Conservation (phyloP, 1,140 invertebrate genomes). For the Antheraea pernyi region DNA sequence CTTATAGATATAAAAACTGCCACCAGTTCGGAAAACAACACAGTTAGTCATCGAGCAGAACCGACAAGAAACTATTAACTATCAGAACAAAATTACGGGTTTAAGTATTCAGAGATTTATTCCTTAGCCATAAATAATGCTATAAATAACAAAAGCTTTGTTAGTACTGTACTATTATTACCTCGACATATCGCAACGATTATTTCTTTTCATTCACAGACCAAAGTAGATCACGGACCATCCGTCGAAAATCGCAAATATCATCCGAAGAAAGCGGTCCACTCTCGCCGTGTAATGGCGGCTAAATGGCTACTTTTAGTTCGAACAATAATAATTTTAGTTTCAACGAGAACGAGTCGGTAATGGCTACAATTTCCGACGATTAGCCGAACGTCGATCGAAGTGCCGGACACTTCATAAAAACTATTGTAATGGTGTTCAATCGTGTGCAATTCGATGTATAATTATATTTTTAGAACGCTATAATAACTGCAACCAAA, state of each 20-base stretch:
- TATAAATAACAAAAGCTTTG: too few species aligned
- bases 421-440: slow-evolving; percentile 52
- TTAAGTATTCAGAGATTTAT: too few species aligned
- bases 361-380: slow-evolving; percentile 75
- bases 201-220: neutral
- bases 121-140: too few species aligned
- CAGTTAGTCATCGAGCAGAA: too few species aligned
- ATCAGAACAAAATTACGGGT: too few species aligned
- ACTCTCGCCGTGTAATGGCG: neutral
- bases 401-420: slow-evolving; percentile 59
- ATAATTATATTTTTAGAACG: too few species aligned
- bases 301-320: slow-evolving; percentile 71
- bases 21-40: too few species aligned
- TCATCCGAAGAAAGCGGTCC: neutral
- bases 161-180: neutral
- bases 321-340: slow-evolving; percentile 76
- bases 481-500: too few species aligned
- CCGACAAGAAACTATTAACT: too few species aligned
- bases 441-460: slow-evolving; percentile 29
- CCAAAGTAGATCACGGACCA: neutral
- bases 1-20: too few species aligned
- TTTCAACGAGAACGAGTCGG: slow-evolving; percentile 58
- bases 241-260: slow-evolving; percentile 2
- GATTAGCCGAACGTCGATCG: slow-evolving; percentile 57
- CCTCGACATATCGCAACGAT: neutral